Percentiles rank a stretch among this genome's conserved stretches.
Conservation (phyloP, 2,113 vertebrate genomes). For the Picathartes gymnocephalus region DNA sequence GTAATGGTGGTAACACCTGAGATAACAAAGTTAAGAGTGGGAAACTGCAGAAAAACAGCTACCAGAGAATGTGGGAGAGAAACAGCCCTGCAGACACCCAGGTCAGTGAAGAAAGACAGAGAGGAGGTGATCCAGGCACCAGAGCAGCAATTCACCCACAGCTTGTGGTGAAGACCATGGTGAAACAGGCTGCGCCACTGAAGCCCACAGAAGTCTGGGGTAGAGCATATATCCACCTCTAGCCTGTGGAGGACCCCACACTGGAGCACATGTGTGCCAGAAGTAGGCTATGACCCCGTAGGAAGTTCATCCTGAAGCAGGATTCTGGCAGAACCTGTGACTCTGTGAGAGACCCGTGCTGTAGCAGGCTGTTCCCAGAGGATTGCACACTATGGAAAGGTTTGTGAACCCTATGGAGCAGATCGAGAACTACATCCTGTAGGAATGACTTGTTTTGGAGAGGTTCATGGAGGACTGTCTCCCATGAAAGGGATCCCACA, state of each 20-base stretch:
- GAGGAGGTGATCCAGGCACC: accelerated
- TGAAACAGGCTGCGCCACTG: neutral
- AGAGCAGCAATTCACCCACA: accelerated
- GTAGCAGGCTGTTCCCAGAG: neutral
- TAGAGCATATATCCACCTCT: neutral
- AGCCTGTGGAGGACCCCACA: neutral
- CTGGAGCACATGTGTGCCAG: accelerated
- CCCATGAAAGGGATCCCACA: accelerated
- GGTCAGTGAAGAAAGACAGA: neutral
- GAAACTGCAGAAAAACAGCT: neutral
- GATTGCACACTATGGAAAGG: too few relatives aligned
- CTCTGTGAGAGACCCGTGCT: neutral
- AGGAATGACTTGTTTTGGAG: neutral
- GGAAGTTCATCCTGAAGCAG: neutral
- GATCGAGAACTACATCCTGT: neutral
- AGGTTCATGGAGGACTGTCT: neutral
- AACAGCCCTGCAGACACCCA: neutral
- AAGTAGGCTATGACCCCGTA: neutral
- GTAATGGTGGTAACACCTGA: neutral
- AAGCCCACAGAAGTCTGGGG: accelerated
- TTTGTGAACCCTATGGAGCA: neutral
- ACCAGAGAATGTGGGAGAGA: neutral
- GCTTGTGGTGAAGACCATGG: too few relatives aligned
- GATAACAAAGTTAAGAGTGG: accelerated
- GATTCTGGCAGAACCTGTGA: neutral